Evolutionary conservation across 2,113 vertebrate species (phyloP).

Genomic region (Helogale parvula): DNA sequence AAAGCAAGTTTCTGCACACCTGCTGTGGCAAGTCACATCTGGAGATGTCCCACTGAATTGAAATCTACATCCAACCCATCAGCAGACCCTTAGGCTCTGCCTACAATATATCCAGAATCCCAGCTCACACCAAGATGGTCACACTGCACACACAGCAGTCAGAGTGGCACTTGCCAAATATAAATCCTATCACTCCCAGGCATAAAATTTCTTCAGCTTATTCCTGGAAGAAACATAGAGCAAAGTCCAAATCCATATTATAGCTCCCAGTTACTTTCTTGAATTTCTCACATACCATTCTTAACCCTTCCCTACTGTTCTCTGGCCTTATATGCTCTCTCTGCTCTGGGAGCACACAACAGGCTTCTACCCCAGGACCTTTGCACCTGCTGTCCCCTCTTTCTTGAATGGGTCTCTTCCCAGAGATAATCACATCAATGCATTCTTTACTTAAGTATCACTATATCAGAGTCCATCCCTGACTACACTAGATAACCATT

Average conservation of each 20-base stretch:
- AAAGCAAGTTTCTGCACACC: background rate
- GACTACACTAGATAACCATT: background rate
- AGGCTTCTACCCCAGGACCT: background rate
- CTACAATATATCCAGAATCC: background rate
- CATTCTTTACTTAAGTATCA: background rate
- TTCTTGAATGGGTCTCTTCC: background rate
- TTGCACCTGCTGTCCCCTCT: background rate
- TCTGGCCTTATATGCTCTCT: background rate
- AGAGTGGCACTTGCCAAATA: background rate
- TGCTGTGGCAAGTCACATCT: background rate
- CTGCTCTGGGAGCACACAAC: accelerated
- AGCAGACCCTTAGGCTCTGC: background rate
- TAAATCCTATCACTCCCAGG: background rate
- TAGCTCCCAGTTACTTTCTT: background rate
- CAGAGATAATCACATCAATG: background rate
- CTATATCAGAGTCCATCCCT: background rate
- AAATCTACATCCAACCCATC: background rate
- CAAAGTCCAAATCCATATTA: background rate
- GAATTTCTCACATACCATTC: background rate
- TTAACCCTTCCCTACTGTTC: too few species aligned
- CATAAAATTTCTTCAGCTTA: background rate
- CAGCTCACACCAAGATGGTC: too few species aligned
- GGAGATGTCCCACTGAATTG: accelerated
- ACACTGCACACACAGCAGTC: background rate
- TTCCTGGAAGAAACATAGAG: background rate